These are phyloP conservation scores for Neocrepidodera transversa DNA, from an alignment of 2,888 invertebrate species.

Conservation along the genomic window DNA sequence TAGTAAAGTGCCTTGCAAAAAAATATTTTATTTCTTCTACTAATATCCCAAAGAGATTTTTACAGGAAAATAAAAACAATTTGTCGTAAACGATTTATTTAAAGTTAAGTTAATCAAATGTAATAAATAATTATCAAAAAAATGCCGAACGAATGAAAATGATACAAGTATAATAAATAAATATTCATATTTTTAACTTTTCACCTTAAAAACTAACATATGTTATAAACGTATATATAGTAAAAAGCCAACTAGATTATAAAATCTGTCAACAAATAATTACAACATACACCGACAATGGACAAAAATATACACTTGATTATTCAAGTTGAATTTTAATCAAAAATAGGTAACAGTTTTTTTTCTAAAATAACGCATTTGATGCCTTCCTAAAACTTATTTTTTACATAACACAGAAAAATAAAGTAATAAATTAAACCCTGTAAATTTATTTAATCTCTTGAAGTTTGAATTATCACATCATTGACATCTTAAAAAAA, in stretches of 20 bases:
- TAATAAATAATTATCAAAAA: constrained; percentile 37
- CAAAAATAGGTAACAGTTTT: no score
- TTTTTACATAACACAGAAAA: no score
- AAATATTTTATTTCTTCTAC: not conserved
- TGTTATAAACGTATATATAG: constrained; percentile 33
- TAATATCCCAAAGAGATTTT: not conserved
- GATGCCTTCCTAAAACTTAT: no score
- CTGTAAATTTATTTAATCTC: no score
- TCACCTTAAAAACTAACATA: constrained; percentile 36
- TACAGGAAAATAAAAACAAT: not conserved
- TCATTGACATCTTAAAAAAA: no score
- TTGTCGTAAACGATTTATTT: constrained; percentile 40
- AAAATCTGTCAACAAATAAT: constrained; percentile 34
- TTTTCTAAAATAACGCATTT: no score
- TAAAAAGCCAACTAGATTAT: constrained; percentile 34
- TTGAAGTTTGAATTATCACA: no score
- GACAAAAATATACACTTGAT: not conserved
- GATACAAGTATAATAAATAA: constrained; percentile 23
- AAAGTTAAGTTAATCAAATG: constrained; percentile 35
- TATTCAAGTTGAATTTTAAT: not conserved
- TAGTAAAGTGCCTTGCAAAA: not conserved
- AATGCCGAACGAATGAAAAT: constrained; percentile 15
- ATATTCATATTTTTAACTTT: constrained; percentile 20
- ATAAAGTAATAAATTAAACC: no score
- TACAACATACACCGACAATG: constrained; percentile 27